Conservation (phyloP, 2,888 invertebrate species). For the Tenthredo notha region DNA sequence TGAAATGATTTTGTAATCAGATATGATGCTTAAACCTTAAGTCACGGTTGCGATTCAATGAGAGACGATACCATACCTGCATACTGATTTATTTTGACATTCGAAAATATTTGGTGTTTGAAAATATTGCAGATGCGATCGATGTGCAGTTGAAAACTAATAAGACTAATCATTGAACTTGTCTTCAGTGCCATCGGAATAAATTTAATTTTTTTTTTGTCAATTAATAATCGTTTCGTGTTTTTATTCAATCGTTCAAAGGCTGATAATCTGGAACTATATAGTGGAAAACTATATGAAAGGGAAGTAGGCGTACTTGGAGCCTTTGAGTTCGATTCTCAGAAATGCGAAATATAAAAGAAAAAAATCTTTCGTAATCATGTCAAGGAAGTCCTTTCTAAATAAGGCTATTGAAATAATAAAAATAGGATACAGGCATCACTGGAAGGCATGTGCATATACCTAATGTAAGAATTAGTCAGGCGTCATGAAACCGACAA, state of each 20-base stretch:
- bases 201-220: background rate
- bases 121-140: background rate
- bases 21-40: background rate
- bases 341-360: background rate
- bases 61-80: background rate
- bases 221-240: background rate
- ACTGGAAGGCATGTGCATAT: background rate
- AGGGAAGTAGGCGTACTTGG: conserved; percentile 12
- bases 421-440: conserved; percentile 28
- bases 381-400: conserved; percentile 50
- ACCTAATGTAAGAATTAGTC: conserved; percentile 18
- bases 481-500: conserved; percentile 5
- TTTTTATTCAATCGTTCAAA: background rate
- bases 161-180: background rate
- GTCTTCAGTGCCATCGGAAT: background rate
- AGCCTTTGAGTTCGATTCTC: conserved; percentile 4
- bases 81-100: background rate
- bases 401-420: conserved; percentile 37
- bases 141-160: background rate
- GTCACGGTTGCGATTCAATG: background rate
- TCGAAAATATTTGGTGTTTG: background rate
- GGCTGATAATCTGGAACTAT: background rate
- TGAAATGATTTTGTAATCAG: background rate
- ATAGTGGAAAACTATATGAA: background rate
- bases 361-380: conserved; percentile 28